Conservation (phyloP, 2,888 invertebrate genomes). For the Atethmia centrago region DNA sequence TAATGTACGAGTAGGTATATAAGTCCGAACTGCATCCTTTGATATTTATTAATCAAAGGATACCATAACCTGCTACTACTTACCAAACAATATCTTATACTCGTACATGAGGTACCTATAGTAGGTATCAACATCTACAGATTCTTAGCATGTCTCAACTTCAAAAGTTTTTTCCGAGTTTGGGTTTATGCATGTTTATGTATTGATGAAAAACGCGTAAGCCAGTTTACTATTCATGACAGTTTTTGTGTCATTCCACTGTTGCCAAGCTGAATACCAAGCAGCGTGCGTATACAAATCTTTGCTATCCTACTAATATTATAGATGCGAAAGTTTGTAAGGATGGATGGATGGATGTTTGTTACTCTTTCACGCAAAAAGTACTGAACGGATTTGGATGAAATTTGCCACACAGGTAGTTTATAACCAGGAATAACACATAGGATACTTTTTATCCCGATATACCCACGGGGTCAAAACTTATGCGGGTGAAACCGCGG, state of each 20-base stretch:
- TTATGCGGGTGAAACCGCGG: too few species aligned
- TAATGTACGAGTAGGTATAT: too few species aligned
- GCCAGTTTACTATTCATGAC: slow-evolving; percentile 9
- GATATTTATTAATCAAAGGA: background rate
- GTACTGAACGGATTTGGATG: too few species aligned
- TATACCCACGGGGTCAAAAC: too few species aligned
- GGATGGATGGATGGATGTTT: too few species aligned
- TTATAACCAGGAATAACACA: too few species aligned
- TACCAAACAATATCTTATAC: background rate
- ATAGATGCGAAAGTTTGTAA: too few species aligned
- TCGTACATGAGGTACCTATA: too few species aligned
- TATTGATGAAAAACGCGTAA: slow-evolving; percentile 12
- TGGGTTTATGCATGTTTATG: background rate
- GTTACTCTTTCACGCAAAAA: too few species aligned
- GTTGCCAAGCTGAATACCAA: slow-evolving; percentile 29
- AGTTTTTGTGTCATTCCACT: slow-evolving; percentile 24
- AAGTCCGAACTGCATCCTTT: background rate
- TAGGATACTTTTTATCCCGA: too few species aligned
- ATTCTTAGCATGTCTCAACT: background rate
- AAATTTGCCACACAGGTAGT: too few species aligned
- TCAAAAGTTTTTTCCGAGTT: background rate
- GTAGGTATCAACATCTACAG: background rate
- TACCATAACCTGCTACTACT: too few species aligned
- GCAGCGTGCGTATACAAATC: slow-evolving; percentile 5
- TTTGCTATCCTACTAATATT: background rate